phyloP scores from a whole-genome alignment of 2,888 invertebrate species.

The Drosophila neonasuta region DNA sequence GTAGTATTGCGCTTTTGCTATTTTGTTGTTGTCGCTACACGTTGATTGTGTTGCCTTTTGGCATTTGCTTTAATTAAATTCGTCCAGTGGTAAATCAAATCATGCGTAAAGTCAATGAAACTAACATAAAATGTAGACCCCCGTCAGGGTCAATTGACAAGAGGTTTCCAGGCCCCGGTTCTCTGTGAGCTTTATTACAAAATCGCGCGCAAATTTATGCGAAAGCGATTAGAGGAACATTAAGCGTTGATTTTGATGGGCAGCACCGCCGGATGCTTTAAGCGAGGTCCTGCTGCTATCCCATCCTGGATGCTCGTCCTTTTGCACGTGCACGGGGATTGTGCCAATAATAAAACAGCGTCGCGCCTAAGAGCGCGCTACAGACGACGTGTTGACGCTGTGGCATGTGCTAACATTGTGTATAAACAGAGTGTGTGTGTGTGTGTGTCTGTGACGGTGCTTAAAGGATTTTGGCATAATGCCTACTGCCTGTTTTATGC shows the following conservation, averaged over 20 bases:
- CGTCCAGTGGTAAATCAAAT: constrained; percentile 62
- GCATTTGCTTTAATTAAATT: constrained; percentile 68
- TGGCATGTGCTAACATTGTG: constrained; percentile 9
- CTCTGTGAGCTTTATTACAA: constrained; percentile 54
- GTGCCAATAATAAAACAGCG: constrained; percentile 64
- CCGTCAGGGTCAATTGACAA: not conserved
- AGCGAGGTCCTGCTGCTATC: constrained; percentile 31
- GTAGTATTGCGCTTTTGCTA: constrained; percentile 19
- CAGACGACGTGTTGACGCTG: constrained; percentile 13
- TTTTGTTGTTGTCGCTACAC: constrained; percentile 16
- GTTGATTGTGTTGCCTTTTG: constrained; percentile 36
- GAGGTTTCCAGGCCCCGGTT: constrained; percentile 6
- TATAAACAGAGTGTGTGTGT: constrained; percentile 5
- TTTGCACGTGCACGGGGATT: constrained; percentile 44
- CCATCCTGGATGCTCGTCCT: not conserved
- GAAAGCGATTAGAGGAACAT: constrained; percentile 74
- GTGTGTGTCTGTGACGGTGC: constrained; percentile 38
- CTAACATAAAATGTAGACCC: constrained; percentile 55
- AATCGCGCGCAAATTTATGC: constrained; percentile 72
- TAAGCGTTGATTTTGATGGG: constrained; percentile 66
- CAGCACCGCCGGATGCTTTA: constrained; percentile 36
- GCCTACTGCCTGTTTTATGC: constrained; percentile 66
- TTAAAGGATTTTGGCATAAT: constrained; percentile 75
- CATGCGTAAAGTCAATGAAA: constrained; percentile 62
- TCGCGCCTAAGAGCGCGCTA: constrained; percentile 50